Percentiles rank a stretch among this genome's conserved stretches.
These are phyloP conservation scores for Plagiodera versicolora DNA, from an alignment of 2,888 invertebrate species.

Conservation along the genomic window DNA sequence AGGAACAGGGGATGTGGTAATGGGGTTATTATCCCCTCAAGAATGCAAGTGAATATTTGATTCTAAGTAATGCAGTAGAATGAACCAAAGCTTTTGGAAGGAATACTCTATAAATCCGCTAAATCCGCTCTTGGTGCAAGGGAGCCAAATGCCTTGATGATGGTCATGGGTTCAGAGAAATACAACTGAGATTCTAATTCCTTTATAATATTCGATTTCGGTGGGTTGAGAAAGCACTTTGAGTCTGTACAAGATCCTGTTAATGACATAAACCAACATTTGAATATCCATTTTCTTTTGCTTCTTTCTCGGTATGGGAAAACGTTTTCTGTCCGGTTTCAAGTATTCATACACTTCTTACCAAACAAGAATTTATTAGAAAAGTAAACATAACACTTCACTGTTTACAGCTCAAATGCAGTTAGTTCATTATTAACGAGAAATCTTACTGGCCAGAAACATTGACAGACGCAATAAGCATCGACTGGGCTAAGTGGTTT, in stretches of 20 bases:
- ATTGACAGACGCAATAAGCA: conserved; percentile 26
- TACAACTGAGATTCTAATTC: neutral
- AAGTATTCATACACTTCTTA: conserved; percentile 22
- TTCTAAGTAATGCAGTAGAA: too few relatives aligned
- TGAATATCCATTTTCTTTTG: conserved; percentile 26
- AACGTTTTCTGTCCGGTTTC: conserved; percentile 20
- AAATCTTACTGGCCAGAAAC: conserved; percentile 27
- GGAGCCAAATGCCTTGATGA: too few relatives aligned
- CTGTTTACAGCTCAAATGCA: conserved; percentile 29
- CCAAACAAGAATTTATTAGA: conserved; percentile 28
- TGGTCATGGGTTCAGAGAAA: too few relatives aligned
- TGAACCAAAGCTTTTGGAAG: too few relatives aligned
- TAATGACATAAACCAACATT: conserved; percentile 27
- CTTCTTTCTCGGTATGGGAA: conserved; percentile 23
- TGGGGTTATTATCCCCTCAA: too few relatives aligned
- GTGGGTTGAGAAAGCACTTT: conserved; percentile 23
- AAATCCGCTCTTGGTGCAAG: too few relatives aligned
- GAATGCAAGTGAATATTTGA: too few relatives aligned
- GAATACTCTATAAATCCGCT: too few relatives aligned
- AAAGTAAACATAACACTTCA: conserved; percentile 27
- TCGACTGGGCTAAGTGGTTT: conserved; percentile 28
- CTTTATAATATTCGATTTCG: neutral
- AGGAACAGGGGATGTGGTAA: too few relatives aligned
- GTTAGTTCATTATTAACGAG: conserved; percentile 32
- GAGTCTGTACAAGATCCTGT: conserved; percentile 11